These are phyloP conservation scores for Mythimna loreyi DNA, from an alignment of 2,888 invertebrate species.

Conservation along the genomic window DNA sequence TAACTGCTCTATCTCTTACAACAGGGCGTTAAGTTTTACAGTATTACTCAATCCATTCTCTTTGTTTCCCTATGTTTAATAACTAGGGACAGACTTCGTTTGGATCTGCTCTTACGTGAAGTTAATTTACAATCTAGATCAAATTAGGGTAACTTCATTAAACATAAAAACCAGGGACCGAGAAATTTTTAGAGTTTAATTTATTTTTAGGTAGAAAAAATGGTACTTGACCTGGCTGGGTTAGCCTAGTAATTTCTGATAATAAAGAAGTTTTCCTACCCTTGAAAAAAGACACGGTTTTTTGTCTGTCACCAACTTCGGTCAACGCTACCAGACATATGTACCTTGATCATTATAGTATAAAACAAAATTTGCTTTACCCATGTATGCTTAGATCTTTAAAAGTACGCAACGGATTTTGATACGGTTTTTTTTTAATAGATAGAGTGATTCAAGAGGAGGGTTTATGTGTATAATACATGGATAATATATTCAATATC, in stretches of 20 bases:
- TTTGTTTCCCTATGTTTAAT: neutral
- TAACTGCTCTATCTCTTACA: neutral
- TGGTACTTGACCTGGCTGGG: neutral
- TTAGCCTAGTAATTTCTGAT: neutral
- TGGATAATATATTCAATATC: no score
- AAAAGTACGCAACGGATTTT: no score
- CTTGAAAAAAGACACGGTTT: neutral
- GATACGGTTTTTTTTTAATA: no score
- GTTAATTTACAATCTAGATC: slow-evolving; percentile 33
- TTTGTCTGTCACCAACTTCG: neutral
- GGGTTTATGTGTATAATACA: no score
- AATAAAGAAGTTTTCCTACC: neutral
- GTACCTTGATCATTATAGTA: no score
- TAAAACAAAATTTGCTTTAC: no score
- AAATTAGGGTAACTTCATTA: slow-evolving; percentile 1
- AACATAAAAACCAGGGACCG: slow-evolving; percentile 2
- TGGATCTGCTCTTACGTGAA: slow-evolving; percentile 1
- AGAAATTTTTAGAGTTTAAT: neutral
- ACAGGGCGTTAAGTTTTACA: neutral
- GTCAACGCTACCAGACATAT: no score
- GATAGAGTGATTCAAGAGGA: no score
- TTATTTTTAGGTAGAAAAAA: neutral
- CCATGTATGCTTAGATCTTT: no score
- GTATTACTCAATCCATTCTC: neutral
- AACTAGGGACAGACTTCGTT: neutral